These are phyloP conservation scores for Oreochromis aureus DNA, from an alignment of 2,113 vertebrate species.

Conservation along the genomic window DNA sequence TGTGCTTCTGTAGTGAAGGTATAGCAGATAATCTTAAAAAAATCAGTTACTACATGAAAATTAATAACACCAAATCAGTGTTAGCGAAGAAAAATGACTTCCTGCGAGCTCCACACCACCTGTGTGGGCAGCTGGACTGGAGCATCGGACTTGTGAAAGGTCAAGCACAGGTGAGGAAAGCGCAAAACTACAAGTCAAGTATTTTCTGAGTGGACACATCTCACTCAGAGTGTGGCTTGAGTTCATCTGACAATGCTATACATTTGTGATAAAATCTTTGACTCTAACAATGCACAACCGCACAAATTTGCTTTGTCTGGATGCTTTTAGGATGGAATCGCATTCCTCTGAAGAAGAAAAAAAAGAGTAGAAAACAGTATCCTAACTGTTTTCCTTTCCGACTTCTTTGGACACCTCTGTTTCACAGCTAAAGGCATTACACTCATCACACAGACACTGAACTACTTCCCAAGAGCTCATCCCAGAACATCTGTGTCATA, in stretches of 20 bases:
- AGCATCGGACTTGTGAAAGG: not conserved
- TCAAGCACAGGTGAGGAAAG: not conserved
- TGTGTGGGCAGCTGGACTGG: not conserved
- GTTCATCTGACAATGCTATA: not conserved
- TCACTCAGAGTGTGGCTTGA: not conserved
- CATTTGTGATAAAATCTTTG: not conserved
- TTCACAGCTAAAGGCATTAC: not conserved
- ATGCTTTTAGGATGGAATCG: not conserved
- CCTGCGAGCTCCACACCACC: not conserved
- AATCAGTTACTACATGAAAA: not conserved
- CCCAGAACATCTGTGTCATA: constrained; percentile 52
- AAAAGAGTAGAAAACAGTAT: not conserved
- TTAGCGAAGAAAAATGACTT: not conserved
- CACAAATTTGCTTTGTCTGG: not conserved
- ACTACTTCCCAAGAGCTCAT: constrained; percentile 34
- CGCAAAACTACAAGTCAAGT: not conserved
- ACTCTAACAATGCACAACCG: not conserved
- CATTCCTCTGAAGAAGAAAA: not conserved
- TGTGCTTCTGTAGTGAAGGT: not conserved
- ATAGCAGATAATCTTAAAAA: not conserved
- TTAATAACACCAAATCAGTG: not conserved
- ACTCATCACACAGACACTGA: constrained; percentile 22
- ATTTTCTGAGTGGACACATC: not conserved
- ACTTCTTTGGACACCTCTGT: constrained; percentile 6
- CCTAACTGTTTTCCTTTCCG: constrained; percentile 26